Evolutionary conservation across 2,113 vertebrate species (phyloP), one percentile per base, ranked within the genome.

Genomic region (Phycodurus eques): DNA sequence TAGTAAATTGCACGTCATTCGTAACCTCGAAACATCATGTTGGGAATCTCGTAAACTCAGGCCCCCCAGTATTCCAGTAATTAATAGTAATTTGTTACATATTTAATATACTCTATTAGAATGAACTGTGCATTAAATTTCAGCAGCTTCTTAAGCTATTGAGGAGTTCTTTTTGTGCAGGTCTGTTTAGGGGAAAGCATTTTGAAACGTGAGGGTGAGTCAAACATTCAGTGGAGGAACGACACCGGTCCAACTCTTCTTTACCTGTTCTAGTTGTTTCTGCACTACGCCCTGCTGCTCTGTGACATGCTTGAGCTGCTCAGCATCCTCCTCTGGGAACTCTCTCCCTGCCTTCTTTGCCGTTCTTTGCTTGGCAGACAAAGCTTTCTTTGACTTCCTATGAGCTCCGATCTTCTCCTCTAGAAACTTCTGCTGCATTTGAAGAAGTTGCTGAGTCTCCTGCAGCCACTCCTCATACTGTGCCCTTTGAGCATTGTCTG

Each of bases 381-480:
- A 93, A 0, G 98, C 98, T 88, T 99, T 99, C 86, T 99, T 99
- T 10, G 97, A 99, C 88, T 98, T 99, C 73, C 98, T 94, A 85
- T 99, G 96, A 2, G 94, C 95, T 20, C 96, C 97, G 10, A 99
- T 99, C 88, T 98, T 96, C 35, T 99, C 98, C 88, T 99, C 98
- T 27, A 99, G 94, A 88, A 96, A 98, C 84, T 97, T 99, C 90
- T 99, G 98, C 59, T 99, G 98, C 94, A 99, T 98, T 86, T 99
- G 97, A 85, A 99, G 96, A 77, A 99, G 96, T 27, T 98, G 96
- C 56, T 99, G 97, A 20, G 98, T 99, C 67, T 99, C 96, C 79
- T 98, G 96, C 59, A 99, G 96, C 98, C 98, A 99, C 71, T 99
- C 97, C 76, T 99, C 97, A 4, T 99, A 99, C 78, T 98, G 96